Evolutionary conservation across 2,797 vertebrate genomes (phyloP).

Genomic region (Craterocephalus amniculus): DNA sequence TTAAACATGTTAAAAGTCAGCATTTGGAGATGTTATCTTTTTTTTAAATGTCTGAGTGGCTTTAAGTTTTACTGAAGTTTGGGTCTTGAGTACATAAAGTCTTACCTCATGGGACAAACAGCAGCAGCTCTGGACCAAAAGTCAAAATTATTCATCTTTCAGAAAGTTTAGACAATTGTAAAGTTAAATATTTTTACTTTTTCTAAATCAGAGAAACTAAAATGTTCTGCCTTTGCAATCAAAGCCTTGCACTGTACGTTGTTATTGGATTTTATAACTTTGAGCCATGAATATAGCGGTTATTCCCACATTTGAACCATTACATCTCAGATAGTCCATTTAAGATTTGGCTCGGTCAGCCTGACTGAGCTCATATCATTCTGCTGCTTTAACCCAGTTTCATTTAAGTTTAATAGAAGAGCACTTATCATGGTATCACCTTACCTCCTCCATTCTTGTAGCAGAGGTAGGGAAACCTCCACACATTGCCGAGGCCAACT

Average conservation of each 20-base stretch:
- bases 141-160: not conserved
- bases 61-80: not conserved
- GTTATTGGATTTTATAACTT: not conserved
- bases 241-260: not conserved
- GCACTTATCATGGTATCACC: not conserved
- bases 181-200: not conserved
- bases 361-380: too few relatives aligned
- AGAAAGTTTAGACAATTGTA: not conserved
- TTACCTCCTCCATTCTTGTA: constrained; percentile 85
- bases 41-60: too few relatives aligned
- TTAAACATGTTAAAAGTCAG: not conserved
- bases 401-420: not conserved
- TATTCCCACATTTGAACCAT: not conserved
- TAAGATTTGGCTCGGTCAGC: not conserved
- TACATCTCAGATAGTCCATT: not conserved
- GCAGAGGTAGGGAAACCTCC: constrained; percentile 84
- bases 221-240: not conserved
- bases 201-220: not conserved
- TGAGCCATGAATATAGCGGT: not conserved
- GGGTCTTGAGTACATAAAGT: not conserved
- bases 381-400: not conserved
- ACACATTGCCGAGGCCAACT: constrained; percentile 81
- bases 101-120: not conserved
- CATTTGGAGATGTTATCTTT: not conserved
- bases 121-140: not conserved